Conservation (phyloP, 2,797 vertebrate genomes). For the Eospalax fontanierii region DNA sequence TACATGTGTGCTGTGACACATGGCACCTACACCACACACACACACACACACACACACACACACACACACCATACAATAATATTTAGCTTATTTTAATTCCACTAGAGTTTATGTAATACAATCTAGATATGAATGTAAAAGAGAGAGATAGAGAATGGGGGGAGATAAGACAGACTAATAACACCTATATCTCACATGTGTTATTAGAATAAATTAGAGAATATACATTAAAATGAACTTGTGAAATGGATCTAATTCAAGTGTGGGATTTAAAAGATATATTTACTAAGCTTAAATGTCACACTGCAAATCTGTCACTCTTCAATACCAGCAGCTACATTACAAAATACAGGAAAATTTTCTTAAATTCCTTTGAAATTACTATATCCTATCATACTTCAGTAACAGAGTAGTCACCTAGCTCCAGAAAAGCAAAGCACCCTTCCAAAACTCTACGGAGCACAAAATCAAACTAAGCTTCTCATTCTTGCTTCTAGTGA, state of each 20-base stretch:
- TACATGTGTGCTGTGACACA: not conserved
- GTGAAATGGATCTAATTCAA: conserved; percentile 80
- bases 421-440: not conserved
- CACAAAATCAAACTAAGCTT: no score
- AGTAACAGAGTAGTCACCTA: not conserved
- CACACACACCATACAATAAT: not conserved
- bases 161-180: conserved; percentile 26
- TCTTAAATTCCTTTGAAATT: conserved; percentile 60
- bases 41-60: not conserved
- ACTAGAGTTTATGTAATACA: conserved; percentile 39
- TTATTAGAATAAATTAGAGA: conserved; percentile 77
- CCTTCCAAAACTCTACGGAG: not conserved
- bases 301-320: conserved; percentile 80
- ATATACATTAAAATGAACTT: conserved; percentile 79
- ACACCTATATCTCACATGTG: conserved; percentile 56
- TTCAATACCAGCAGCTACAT: conserved; percentile 67
- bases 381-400: not conserved
- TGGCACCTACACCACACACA: not conserved
- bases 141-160: not conserved
- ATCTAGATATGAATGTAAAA: not conserved
- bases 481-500: not conserved
- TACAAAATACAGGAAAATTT: conserved; percentile 51
- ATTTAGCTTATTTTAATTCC: not conserved
- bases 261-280: conserved; percentile 76
- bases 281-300: conserved; percentile 82